phyloP scores from a whole-genome alignment of 2,888 invertebrate species.

The Blastobasis lacticolella region DNA sequence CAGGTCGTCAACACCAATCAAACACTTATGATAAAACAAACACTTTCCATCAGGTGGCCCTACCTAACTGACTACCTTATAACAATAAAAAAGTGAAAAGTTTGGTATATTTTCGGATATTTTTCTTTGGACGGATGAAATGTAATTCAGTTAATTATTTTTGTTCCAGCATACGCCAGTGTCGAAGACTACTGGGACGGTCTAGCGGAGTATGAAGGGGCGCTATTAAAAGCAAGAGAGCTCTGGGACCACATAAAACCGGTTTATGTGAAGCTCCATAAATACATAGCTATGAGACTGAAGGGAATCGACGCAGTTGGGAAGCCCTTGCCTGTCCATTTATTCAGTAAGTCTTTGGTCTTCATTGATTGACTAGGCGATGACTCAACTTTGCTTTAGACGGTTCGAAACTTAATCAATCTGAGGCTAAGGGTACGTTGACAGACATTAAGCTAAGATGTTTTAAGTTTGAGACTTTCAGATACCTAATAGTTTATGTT shows the following conservation, averaged over 20 bases:
- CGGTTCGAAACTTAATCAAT: background rate
- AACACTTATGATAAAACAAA: no score
- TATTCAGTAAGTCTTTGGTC: constrained; percentile 57
- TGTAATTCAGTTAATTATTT: constrained; percentile 2
- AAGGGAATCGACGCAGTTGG: constrained; percentile 62
- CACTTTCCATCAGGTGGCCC: no score
- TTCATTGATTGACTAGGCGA: no score
- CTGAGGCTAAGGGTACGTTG: background rate
- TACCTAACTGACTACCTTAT: no score
- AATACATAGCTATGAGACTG: constrained; percentile 64
- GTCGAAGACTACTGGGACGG: constrained; percentile 74
- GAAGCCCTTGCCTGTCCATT: constrained; percentile 61
- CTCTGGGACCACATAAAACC: constrained; percentile 73
- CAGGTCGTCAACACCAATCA: no score
- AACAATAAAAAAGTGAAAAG: no score
- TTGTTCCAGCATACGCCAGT: constrained; percentile 44
- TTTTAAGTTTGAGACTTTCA: background rate
- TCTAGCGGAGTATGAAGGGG: constrained; percentile 67
- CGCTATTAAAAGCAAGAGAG: constrained; percentile 61
- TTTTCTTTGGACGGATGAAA: no score
- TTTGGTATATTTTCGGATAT: no score
- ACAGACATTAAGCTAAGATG: background rate
- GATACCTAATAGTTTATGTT: no score
- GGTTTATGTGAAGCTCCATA: constrained; percentile 68
- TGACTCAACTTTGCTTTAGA: background rate